phyloP scores from a whole-genome alignment of 1,140 invertebrate species.

The Phymorhynchus buccinoides region DNA sequence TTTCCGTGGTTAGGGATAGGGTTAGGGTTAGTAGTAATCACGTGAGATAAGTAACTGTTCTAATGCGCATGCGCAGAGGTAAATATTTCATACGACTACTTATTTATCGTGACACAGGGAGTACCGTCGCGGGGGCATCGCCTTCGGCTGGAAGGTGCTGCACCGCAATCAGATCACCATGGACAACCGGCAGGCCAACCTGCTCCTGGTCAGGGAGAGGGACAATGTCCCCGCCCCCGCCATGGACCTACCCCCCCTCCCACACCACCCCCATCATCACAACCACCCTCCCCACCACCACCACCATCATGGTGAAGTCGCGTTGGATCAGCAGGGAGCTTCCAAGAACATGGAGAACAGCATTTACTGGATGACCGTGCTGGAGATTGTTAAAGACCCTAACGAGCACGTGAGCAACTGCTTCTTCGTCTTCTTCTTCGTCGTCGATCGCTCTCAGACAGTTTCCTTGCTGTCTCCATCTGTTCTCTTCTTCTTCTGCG shows the following conservation, averaged over 20 bases:
- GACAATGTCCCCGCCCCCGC: slow-evolving; percentile 34
- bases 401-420: slow-evolving; percentile 71
- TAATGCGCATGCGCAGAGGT: too few species aligned
- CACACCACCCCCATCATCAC: slow-evolving; percentile 7
- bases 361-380: slow-evolving; percentile 76
- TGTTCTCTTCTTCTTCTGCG: too few species aligned
- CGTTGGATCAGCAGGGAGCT: neutral
- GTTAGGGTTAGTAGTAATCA: too few species aligned
- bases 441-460: too few species aligned
- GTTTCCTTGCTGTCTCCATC: too few species aligned
- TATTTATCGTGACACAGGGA: slow-evolving; percentile 71
- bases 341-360: slow-evolving; percentile 71
- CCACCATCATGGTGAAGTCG: slow-evolving; percentile 18
- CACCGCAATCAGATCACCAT: slow-evolving; percentile 76
- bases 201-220: slow-evolving; percentile 68
- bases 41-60: too few species aligned
- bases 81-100: too few species aligned
- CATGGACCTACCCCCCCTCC: slow-evolving; percentile 26
- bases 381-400: slow-evolving; percentile 74
- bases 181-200: slow-evolving; percentile 76
- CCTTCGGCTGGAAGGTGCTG: slow-evolving; percentile 74
- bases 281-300: slow-evolving; percentile 41
- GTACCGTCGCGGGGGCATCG: slow-evolving; percentile 75
- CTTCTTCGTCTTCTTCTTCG: too few species aligned
- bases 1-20: too few species aligned